Evolutionary conservation across 2,888 invertebrate species (phyloP).

Genomic region (Philereme vetulata): DNA sequence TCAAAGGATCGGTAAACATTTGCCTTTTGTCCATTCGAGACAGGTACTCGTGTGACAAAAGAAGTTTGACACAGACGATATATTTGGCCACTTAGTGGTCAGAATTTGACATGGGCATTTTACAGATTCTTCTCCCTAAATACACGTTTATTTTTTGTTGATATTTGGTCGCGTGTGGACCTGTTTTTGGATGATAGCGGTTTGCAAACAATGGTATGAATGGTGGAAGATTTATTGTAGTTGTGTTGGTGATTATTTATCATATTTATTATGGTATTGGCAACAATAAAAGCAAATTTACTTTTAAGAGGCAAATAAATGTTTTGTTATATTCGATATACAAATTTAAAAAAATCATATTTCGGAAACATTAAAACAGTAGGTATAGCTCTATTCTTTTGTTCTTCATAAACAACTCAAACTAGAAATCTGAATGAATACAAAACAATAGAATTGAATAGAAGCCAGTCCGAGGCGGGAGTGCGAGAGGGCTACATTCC

Average conservation of each 20-base stretch:
- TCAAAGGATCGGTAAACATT: conserved; percentile 64
- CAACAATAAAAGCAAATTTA: conserved; percentile 5
- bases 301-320: background rate
- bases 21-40: conserved; percentile 63
- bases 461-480: conserved; percentile 45
- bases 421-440: conserved; percentile 16
- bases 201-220: conserved; percentile 60
- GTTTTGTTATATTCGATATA: no score
- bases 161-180: conserved; percentile 67
- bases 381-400: no score
- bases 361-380: no score
- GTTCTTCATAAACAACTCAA: background rate
- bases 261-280: conserved; percentile 15
- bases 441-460: conserved; percentile 25
- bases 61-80: conserved; percentile 70
- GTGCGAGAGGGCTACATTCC: conserved; percentile 68
- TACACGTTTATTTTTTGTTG: conserved; percentile 56
- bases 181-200: conserved; percentile 61
- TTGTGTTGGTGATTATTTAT: conserved; percentile 42
- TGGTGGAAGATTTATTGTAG: conserved; percentile 50
- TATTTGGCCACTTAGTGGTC: conserved; percentile 76
- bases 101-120: conserved; percentile 60
- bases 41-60: conserved; percentile 69
- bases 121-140: conserved; percentile 76
- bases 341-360: no score